phyloP scores from a whole-genome alignment of 2,888 invertebrate genomes.

The Petrolisthes cinctipes region DNA sequence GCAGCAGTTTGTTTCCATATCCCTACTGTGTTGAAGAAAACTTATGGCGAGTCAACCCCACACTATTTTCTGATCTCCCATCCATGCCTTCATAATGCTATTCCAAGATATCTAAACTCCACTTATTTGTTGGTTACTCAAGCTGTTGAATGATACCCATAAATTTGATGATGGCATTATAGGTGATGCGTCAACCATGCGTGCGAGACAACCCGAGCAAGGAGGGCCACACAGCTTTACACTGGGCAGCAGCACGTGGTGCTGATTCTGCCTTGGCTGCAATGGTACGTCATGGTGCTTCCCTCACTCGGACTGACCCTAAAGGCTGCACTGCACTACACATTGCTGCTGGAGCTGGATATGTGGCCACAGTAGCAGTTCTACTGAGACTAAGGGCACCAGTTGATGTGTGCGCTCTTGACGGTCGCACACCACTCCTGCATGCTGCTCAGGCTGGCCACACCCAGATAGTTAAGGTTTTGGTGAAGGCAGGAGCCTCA shows the following conservation, averaged over 20 bases:
- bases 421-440: constrained; percentile 51
- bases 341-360: constrained; percentile 52
- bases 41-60: too few species aligned
- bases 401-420: constrained; percentile 34
- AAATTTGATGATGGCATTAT: background rate
- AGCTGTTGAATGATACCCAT: too few species aligned
- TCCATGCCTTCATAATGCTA: too few species aligned
- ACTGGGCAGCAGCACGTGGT: constrained; percentile 52
- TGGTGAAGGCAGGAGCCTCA: constrained; percentile 47
- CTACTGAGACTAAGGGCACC: constrained; percentile 40
- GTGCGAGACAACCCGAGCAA: constrained; percentile 38
- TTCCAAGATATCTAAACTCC: too few species aligned
- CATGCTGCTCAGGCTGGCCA: constrained; percentile 55
- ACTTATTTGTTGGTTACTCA: too few species aligned
- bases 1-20: too few species aligned
- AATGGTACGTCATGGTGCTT: constrained; percentile 50
- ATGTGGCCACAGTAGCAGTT: constrained; percentile 43
- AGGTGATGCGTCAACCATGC: constrained; percentile 46
- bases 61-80: too few species aligned
- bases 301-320: constrained; percentile 38
- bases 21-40: too few species aligned
- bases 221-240: constrained; percentile 51
- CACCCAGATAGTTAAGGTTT: constrained; percentile 50
- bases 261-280: constrained; percentile 48
- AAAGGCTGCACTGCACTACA: constrained; percentile 53